Conservation (phyloP, 1,140 invertebrate species). For the Cydia fagiglandana region DNA sequence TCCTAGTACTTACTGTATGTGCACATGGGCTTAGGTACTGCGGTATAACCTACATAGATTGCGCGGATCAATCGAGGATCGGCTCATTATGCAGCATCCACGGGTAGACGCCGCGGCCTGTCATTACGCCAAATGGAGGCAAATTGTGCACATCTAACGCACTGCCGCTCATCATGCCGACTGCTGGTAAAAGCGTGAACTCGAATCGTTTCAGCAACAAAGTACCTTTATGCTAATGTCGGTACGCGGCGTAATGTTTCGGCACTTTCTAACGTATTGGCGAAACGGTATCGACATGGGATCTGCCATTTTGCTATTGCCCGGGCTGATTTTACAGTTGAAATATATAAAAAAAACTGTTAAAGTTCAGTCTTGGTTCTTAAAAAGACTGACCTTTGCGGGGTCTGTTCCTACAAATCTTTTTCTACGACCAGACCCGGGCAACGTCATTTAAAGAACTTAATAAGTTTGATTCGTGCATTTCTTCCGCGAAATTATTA, state of each 20-base stretch:
- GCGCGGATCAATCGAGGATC: constrained; percentile 36
- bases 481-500: too few species aligned
- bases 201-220: constrained; percentile 48
- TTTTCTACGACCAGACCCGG: too few species aligned
- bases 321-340: not conserved
- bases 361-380: too few species aligned
- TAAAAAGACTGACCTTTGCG: too few species aligned
- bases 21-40: constrained; percentile 5
- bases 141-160: constrained; percentile 77
- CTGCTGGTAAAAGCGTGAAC: constrained; percentile 61
- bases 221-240: constrained; percentile 54
- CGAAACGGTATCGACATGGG: not conserved
- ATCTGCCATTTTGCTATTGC: not conserved
- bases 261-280: constrained; percentile 18
- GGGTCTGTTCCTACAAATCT: too few species aligned
- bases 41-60: constrained; percentile 12
- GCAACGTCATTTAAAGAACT: too few species aligned
- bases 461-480: too few species aligned
- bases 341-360: not conserved
- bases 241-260: constrained; percentile 30
- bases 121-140: constrained; percentile 76
- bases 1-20: constrained; percentile 24
- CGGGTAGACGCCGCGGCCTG: constrained; percentile 60
- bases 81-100: constrained; percentile 49
- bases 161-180: constrained; percentile 56